A percentile compares a stretch with the other conserved stretches of the same genome.
phyloP scores from a whole-genome alignment of 1,140 invertebrate species.

The Brachionus rotundiformis region DNA sequence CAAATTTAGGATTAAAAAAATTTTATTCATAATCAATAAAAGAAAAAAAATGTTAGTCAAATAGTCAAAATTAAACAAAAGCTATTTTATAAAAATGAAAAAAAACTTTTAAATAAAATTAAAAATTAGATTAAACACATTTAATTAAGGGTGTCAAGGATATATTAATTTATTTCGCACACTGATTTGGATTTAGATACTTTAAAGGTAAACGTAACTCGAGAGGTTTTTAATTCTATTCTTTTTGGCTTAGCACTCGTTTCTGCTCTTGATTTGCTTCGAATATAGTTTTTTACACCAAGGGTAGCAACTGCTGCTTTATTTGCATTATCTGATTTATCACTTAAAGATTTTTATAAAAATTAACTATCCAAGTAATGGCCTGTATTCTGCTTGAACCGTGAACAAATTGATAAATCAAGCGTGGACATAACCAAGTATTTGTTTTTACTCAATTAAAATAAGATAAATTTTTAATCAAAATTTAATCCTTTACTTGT shows the following conservation, averaged over 20 bases:
- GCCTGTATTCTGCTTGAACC: not conserved
- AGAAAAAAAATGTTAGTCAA: not conserved
- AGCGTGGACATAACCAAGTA: not conserved
- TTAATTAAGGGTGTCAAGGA: not conserved
- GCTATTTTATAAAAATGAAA: not conserved
- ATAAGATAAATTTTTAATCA: not conserved
- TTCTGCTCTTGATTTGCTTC: constrained; percentile 32
- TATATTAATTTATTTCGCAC: not conserved
- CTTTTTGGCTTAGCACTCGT: constrained; percentile 21
- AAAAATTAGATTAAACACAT: not conserved
- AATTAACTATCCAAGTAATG: not conserved
- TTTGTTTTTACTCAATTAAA: no score
- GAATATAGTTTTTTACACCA: not conserved
- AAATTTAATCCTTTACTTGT: not conserved
- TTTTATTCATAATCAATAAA: not conserved
- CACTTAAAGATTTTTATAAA: not conserved
- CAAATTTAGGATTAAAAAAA: not conserved
- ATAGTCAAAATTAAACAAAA: not conserved
- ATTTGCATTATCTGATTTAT: not conserved
- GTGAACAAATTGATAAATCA: not conserved
- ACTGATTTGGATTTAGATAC: constrained; percentile 18
- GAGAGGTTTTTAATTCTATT: constrained; percentile 20
- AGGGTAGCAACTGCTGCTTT: no score
- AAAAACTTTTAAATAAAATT: not conserved
- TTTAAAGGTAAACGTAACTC: constrained; percentile 34